A percentile compares a stretch with the other conserved stretches of the same genome.
These are phyloP conservation scores for Tetramorium alpestre DNA, from an alignment of 1,140 invertebrate species.

Conservation along the genomic window DNA sequence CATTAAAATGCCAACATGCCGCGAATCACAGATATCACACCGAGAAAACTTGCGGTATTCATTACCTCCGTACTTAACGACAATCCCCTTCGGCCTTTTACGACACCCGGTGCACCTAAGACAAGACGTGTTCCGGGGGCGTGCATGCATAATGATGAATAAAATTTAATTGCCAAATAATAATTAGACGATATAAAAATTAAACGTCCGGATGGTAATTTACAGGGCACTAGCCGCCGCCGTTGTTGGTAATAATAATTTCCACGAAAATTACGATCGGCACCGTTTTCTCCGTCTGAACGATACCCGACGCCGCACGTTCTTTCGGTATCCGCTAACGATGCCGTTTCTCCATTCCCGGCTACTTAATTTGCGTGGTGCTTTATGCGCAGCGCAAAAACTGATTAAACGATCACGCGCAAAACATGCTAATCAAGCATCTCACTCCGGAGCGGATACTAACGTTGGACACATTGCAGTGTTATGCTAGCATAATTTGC, in stretches of 20 bases:
- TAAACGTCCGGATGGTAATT: conserved; percentile 43
- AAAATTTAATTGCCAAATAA: conserved; percentile 71
- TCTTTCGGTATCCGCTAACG: conserved; percentile 60
- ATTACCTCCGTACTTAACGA: conserved; percentile 53
- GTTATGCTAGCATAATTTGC: background rate
- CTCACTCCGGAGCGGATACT: background rate
- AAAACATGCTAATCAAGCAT: conserved; percentile 39
- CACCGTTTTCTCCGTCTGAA: background rate
- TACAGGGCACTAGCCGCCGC: conserved; percentile 55
- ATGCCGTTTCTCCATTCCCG: conserved; percentile 38
- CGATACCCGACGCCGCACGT: conserved; percentile 4
- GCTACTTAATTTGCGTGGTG: conserved; percentile 67
- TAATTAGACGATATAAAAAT: conserved; percentile 65
- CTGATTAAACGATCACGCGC: conserved; percentile 16
- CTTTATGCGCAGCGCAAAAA: conserved; percentile 57
- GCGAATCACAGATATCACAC: conserved; percentile 46
- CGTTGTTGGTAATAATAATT: conserved; percentile 64
- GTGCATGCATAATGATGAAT: conserved; percentile 58
- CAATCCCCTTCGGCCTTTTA: conserved; percentile 50
- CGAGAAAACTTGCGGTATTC: conserved; percentile 29
- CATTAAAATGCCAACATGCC: background rate
- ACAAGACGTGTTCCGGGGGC: background rate
- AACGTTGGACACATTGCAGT: background rate
- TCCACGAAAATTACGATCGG: conserved; percentile 63
- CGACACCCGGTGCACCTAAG: conserved; percentile 25